phyloP scores from a whole-genome alignment of 2,888 invertebrate species.

The Melieria crassipennis region DNA sequence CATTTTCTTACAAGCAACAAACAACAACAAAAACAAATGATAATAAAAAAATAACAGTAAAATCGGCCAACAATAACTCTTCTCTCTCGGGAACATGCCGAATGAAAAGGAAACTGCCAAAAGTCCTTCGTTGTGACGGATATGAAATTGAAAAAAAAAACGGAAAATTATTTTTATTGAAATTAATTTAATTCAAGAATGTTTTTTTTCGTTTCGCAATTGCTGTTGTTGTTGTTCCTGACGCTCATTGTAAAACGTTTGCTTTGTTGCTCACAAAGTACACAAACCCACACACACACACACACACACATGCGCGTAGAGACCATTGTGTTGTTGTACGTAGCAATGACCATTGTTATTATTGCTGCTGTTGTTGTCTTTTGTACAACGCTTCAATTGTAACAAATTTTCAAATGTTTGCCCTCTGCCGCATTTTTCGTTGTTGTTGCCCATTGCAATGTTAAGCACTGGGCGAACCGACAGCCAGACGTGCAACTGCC shows the following conservation, averaged over 20 bases:
- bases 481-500: neutral
- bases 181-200: slow-evolving; percentile 37
- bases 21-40: slow-evolving; percentile 2
- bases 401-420: slow-evolving; percentile 1
- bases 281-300: slow-evolving; percentile 19
- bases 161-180: slow-evolving; percentile 37
- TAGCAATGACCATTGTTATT: no score
- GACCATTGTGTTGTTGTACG: slow-evolving; percentile 3
- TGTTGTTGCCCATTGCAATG: slow-evolving; percentile 17
- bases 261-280: slow-evolving; percentile 17
- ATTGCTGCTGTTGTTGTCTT: slow-evolving; percentile 2
- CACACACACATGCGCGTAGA: neutral
- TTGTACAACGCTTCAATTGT: neutral
- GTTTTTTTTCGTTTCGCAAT: slow-evolving; percentile 23
- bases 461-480: slow-evolving; percentile 29
- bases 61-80: neutral
- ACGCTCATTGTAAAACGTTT: slow-evolving; percentile 13
- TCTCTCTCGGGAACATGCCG: slow-evolving; percentile 15
- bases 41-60: slow-evolving; percentile 8
- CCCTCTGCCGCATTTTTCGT: neutral
- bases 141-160: slow-evolving; percentile 30
- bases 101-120: slow-evolving; percentile 21
- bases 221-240: slow-evolving; percentile 22
- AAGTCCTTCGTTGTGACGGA: slow-evolving; percentile 13
- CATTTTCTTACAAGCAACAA: slow-evolving; percentile 1